Conservation (phyloP, 2,797 vertebrate species). For the Odontamblyopus rebecca region DNA sequence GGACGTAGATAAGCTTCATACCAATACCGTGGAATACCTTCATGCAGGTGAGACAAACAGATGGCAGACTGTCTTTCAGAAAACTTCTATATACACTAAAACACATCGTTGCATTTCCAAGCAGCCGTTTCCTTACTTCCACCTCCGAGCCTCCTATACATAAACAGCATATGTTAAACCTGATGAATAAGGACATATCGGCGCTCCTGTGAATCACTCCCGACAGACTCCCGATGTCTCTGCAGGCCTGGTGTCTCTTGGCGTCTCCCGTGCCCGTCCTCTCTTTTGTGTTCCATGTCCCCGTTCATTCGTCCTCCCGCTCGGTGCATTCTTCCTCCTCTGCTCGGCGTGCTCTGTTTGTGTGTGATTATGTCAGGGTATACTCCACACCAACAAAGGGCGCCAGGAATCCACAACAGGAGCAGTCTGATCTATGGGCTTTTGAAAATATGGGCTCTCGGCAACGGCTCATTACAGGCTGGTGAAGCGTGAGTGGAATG, state of each 20-base stretch:
- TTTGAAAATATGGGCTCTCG: not conserved
- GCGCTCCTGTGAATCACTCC: conserved; percentile 14
- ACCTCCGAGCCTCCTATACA: conserved; percentile 60
- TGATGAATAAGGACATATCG: conserved; percentile 57
- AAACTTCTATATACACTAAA: too few species aligned
- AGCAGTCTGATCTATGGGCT: not conserved
- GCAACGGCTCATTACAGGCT: not conserved
- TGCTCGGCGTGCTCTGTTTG: conserved; percentile 39
- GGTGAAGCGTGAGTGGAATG: not conserved
- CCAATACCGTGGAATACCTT: too few species aligned
- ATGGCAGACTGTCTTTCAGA: too few species aligned
- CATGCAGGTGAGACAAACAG: too few species aligned
- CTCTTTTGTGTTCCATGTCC: conserved; percentile 14
- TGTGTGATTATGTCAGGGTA: conserved; percentile 37
- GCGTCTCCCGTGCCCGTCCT: conserved; percentile 8
- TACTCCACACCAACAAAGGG: not conserved
- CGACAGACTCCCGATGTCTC: conserved; percentile 19
- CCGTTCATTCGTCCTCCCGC: conserved; percentile 46
- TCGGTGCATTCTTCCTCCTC: not conserved
- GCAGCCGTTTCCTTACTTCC: conserved; percentile 43
- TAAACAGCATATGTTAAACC: conserved; percentile 61
- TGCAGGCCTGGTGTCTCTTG: conserved; percentile 24
- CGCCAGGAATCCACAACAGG: not conserved
- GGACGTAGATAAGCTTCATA: too few species aligned
- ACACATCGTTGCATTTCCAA: not conserved